A percentile compares a stretch with the other conserved stretches of the same genome.
These are phyloP conservation scores for Cavia aperea DNA, from an alignment of 2,113 vertebrate genomes.

Conservation along the genomic window DNA sequence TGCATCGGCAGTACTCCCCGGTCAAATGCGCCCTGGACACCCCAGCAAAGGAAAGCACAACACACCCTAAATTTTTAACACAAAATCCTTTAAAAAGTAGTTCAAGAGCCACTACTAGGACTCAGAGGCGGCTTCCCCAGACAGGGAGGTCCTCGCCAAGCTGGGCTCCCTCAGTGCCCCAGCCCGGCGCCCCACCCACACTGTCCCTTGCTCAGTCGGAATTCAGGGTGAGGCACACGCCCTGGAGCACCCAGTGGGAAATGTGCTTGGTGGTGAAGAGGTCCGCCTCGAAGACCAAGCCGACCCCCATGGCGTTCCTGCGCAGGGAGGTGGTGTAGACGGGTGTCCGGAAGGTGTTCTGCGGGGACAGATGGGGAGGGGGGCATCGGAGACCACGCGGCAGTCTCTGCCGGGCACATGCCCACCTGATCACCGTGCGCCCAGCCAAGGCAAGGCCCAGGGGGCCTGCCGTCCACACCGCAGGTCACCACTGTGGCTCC, in stretches of 20 bases:
- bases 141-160: neutral
- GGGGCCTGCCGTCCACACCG: fast-evolving
- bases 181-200: too few species aligned
- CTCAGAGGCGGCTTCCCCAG: neutral
- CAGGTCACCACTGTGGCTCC: fast-evolving
- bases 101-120: neutral
- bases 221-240: conserved; percentile 91
- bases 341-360: conserved; percentile 91
- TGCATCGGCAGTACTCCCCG: too few species aligned
- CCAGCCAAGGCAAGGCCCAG: fast-evolving
- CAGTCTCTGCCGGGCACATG: fast-evolving
- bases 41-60: neutral
- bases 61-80: neutral
- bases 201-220: conserved; percentile 56
- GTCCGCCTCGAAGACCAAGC: conserved; percentile 93
- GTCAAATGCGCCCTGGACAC: neutral
- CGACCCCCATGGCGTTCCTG: conserved; percentile 90
- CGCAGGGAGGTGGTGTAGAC: conserved; percentile 93
- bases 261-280: conserved; percentile 85
- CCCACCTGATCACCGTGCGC: fast-evolving
- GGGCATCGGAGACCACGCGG: neutral
- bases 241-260: conserved; percentile 94
- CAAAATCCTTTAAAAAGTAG: neutral
- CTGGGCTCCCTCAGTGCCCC: too few species aligned
- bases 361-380: neutral